Conservation (phyloP, 2,113 vertebrate species). For the Dicentrarchus labrax region DNA sequence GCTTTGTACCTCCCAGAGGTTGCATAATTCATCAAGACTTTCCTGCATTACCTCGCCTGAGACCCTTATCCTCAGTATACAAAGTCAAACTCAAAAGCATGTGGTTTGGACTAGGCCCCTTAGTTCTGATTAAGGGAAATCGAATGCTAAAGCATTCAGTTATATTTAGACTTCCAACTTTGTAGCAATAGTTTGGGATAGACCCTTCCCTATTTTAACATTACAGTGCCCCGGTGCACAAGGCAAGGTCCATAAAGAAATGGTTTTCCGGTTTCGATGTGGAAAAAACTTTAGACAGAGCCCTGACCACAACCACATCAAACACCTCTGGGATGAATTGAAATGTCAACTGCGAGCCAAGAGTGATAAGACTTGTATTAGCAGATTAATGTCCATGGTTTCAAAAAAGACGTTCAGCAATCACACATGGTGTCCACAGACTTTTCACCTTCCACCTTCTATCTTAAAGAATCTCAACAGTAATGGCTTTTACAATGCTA, state of each 20-base stretch:
- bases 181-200: background rate
- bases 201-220: background rate
- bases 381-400: background rate
- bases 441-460: too few species aligned
- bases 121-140: background rate
- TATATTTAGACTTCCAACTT: background rate
- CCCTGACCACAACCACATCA: background rate
- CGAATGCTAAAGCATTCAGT: background rate
- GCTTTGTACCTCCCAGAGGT: background rate
- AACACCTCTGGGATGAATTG: background rate
- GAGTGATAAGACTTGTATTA: background rate
- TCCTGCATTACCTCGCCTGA: background rate
- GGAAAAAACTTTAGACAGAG: background rate
- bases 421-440: too few species aligned
- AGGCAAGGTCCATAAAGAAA: background rate
- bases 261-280: background rate
- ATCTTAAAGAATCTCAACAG: too few species aligned
- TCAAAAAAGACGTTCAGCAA: too few species aligned
- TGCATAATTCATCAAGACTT: constrained; percentile 1
- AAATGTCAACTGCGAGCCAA: background rate
- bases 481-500: too few species aligned
- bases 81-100: background rate
- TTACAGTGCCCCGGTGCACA: too few species aligned
- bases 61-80: background rate
- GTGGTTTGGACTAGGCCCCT: background rate